Conservation (phyloP, 2,797 vertebrate genomes). For the Gadopsis marmoratus region DNA sequence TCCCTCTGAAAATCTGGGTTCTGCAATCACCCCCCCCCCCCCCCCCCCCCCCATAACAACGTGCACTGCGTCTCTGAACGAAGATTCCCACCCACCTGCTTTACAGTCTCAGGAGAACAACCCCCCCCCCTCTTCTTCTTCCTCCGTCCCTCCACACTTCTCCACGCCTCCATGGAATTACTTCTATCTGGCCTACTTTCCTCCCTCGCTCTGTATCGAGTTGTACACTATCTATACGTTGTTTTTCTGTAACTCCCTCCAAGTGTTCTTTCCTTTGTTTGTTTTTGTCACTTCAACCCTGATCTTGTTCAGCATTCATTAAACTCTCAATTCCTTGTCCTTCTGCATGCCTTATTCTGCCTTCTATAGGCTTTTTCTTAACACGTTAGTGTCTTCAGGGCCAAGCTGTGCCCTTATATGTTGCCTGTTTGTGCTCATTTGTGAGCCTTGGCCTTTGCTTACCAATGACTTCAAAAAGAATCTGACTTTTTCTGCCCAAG, state of each 20-base stretch:
- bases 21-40: conserved; percentile 2
- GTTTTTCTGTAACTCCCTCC: conserved; percentile 63
- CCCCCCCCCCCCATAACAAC: conserved; percentile 48
- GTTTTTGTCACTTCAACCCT: conserved; percentile 36
- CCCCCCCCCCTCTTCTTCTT: conserved; percentile 25
- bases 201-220: conserved; percentile 71
- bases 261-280: conserved; percentile 54
- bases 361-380: conserved; percentile 45
- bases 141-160: conserved; percentile 53
- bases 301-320: conserved; percentile 52
- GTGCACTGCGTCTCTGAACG: conserved; percentile 65
- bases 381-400: conserved; percentile 56
- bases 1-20: no score
- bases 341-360: conserved; percentile 16
- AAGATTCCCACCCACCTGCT: conserved; percentile 81
- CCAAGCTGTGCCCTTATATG: conserved; percentile 55
- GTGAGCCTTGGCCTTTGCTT: conserved; percentile 47
- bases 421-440: conserved; percentile 70
- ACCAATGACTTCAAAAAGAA: conserved; percentile 36
- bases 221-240: conserved; percentile 71
- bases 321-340: conserved; percentile 27
- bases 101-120: conserved; percentile 65
- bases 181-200: conserved; percentile 86
- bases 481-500: conserved; percentile 9
- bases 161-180: conserved; percentile 78